Percentiles rank a stretch among this genome's conserved stretches.
Evolutionary conservation across 35 echinoderm and acorn worm genomes (phyloP).

Genomic region (Eucidaris tribuloides): DNA sequence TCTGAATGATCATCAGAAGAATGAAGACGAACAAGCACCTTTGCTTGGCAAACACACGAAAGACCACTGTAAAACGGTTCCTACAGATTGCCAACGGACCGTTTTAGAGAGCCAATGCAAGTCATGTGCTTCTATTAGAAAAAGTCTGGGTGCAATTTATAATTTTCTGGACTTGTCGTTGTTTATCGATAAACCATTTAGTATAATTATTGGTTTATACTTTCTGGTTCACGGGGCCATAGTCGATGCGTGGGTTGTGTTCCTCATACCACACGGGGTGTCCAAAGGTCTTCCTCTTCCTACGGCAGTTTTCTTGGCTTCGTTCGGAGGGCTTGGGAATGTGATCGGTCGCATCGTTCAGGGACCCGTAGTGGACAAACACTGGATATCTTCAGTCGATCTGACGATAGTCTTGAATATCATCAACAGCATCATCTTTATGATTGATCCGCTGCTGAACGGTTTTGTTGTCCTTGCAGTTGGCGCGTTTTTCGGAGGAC

Average conservation of each 20-base stretch:
- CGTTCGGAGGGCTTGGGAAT: slow-evolving; percentile 29
- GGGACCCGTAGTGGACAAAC: slow-evolving; percentile 4
- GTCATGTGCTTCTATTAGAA: too few relatives aligned
- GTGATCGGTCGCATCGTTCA: slow-evolving; percentile 19
- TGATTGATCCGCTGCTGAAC: neutral
- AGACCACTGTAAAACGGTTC: too few relatives aligned
- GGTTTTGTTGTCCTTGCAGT: neutral
- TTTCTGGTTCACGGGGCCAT: neutral
- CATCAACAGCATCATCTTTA: slow-evolving; percentile 1
- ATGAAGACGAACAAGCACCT: too few relatives aligned
- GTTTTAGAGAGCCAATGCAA: too few relatives aligned
- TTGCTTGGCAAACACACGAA: too few relatives aligned
- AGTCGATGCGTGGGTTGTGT: slow-evolving; percentile 10
- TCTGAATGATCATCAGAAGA: too few relatives aligned
- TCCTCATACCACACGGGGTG: slow-evolving; percentile 29
- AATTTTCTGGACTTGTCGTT: neutral
- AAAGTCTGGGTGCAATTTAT: too few relatives aligned
- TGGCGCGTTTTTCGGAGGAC: neutral
- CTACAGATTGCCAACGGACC: too few relatives aligned
- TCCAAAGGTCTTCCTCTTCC: neutral
- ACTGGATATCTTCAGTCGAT: neutral
- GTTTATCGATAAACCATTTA: neutral
- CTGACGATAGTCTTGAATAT: neutral
- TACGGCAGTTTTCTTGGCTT: slow-evolving; percentile 2
- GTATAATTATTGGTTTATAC: neutral